Base-by-base conservation (phyloP, 53 echinoderm and acorn worm species). In the Apostichopus leukothele region DNA sequence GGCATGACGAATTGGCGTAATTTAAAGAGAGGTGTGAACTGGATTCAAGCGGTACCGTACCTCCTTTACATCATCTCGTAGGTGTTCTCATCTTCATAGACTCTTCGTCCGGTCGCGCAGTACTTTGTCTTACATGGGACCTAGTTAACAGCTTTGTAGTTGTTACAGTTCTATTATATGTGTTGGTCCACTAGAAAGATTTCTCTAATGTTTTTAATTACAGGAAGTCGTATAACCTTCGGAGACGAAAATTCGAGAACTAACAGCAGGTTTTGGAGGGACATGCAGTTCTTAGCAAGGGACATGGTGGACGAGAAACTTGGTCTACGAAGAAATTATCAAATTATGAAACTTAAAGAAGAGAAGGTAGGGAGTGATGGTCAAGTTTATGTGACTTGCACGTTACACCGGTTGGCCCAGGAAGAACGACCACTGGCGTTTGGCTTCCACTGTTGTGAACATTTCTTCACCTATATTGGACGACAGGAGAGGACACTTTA, bases 351-450 rank as follows among this genome's bases (percentile, higher is more conserved):
- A 77, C 26, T 77, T 77, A 77, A 77, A 77, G 77, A 77, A 77
- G 27, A 77, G 78, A 77, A 50, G 78, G 51, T 77, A 77, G 78
- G 78, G 78, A 77, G 78, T 77, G 78, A 77, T 53, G 78, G 78
- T 11, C 78, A 77, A 77, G 50, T 77, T 77, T 77, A 26, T 77
- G 51, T 77, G 39, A 77, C 51, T 77, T 77, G 78, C 26, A 12
- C 78, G 26, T 51, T 77, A 77, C 51, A 77, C 18, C 11, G 78
- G 78, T 77, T 77, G 78, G 78, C 78, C 78, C 26, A 77, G 18
- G 78, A 77, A 77, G 10, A 12, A 77, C 4, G 51, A 77, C 26
- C 78, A 77, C 78, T 77, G 78, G 7, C 78, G 50, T 51, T 52
- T 77, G 78, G 10, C 78, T 77, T 77, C 51, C 78, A 77, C 51